Evolutionary conservation across 2,113 vertebrate species (phyloP).

Genomic region (Bujurquina vittata): DNA sequence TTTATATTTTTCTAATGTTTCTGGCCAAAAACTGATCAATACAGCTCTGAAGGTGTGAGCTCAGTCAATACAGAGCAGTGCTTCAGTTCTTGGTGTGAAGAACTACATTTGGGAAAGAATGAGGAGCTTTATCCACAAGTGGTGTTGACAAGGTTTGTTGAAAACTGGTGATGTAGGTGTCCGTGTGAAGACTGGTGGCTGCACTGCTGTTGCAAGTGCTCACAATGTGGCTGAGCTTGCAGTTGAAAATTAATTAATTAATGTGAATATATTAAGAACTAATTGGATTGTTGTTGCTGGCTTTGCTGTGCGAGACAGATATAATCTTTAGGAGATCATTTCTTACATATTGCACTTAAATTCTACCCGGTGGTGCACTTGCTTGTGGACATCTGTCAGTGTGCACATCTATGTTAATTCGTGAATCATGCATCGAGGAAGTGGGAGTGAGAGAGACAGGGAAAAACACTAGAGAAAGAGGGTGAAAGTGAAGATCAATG

Average conservation of each 20-base stretch:
- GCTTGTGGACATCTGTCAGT: conserved; percentile 24
- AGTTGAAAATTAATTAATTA: background rate
- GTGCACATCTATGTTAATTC: conserved; percentile 26
- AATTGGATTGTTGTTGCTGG: too few relatives aligned
- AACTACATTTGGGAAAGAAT: background rate
- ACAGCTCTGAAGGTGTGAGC: background rate
- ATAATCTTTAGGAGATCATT: background rate
- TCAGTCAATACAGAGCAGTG: background rate
- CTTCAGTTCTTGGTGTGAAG: background rate
- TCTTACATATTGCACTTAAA: background rate
- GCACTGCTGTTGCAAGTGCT: too few relatives aligned
- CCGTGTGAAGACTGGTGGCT: background rate
- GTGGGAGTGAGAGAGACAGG: conserved; percentile 23
- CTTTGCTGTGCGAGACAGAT: background rate
- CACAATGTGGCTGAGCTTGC: background rate
- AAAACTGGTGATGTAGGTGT: background rate
- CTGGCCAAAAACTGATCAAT: background rate
- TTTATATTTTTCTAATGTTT: background rate
- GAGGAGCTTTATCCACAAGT: background rate
- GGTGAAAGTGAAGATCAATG: conserved; percentile 56
- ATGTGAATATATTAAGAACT: too few relatives aligned
- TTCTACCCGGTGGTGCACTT: conserved; percentile 3
- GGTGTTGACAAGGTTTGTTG: background rate
- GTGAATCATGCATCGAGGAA: conserved; percentile 22
- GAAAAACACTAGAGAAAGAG: conserved; percentile 34